These are phyloP conservation scores for Scaptomyza tumidula DNA, from an alignment of 2,888 invertebrate genomes.

Conservation along the genomic window DNA sequence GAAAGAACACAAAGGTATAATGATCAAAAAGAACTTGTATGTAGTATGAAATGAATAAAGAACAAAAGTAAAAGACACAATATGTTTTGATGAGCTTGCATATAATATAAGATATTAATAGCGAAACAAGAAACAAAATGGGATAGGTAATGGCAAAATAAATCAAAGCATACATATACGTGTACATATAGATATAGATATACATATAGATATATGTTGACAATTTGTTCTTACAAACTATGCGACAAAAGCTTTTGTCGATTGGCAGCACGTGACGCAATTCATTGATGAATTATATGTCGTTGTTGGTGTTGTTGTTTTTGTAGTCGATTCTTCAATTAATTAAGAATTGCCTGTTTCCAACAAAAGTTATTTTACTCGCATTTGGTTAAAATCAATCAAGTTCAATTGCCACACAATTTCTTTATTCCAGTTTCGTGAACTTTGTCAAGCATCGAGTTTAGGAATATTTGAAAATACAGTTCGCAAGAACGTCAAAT, in stretches of 20 bases:
- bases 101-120: background rate
- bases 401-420: slow-evolving; percentile 67
- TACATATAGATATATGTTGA: background rate
- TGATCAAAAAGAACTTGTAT: slow-evolving; percentile 1
- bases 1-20: slow-evolving; percentile 10
- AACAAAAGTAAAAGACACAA: slow-evolving; percentile 1
- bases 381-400: slow-evolving; percentile 76
- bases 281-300: slow-evolving; percentile 55
- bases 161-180: slow-evolving; percentile 11
- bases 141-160: slow-evolving; percentile 40
- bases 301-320: slow-evolving; percentile 16
- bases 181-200: background rate
- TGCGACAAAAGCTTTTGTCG: slow-evolving; percentile 18
- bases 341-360: slow-evolving; percentile 44
- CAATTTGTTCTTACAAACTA: slow-evolving; percentile 19
- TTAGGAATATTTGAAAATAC: background rate
- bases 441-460: slow-evolving; percentile 61
- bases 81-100: background rate
- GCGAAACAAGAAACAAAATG: slow-evolving; percentile 7
- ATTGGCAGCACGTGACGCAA: slow-evolving; percentile 58
- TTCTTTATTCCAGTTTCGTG: slow-evolving; percentile 69
- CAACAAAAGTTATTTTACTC: slow-evolving; percentile 43
- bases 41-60: background rate
- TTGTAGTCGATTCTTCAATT: slow-evolving; percentile 57
- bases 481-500: slow-evolving; percentile 1